Conservation (phyloP, 2,113 vertebrate species). For the Pelodiscus sinensis region DNA sequence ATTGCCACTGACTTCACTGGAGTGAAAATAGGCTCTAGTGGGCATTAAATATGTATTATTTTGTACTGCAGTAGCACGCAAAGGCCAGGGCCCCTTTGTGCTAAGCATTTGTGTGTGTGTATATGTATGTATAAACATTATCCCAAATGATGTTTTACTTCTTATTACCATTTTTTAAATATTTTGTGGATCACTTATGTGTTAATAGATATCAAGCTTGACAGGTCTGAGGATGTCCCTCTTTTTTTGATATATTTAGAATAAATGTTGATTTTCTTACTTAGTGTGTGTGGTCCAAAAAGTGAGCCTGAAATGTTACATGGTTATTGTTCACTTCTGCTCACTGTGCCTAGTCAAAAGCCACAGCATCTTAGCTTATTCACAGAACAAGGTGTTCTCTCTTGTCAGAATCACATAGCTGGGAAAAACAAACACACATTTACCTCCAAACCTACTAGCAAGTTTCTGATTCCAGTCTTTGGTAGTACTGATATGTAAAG, state of each 20-base stretch:
- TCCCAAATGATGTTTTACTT: background rate
- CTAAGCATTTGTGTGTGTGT: background rate
- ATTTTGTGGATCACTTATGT: background rate
- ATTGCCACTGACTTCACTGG: background rate
- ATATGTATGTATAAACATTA: background rate
- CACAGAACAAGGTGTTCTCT: background rate
- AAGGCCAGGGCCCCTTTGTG: background rate
- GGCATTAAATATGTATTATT: background rate
- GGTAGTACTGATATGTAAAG: fast-evolving
- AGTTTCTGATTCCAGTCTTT: background rate
- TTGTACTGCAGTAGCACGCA: background rate
- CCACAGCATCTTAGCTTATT: background rate
- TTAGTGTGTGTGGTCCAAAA: background rate
- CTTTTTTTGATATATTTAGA: background rate
- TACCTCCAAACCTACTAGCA: background rate
- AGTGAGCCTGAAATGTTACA: background rate
- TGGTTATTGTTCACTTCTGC: background rate
- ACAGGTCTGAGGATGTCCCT: background rate
- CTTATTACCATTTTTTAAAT: background rate
- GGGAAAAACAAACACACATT: background rate
- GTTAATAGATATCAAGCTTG: background rate
- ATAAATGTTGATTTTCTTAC: background rate
- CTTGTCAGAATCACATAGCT: background rate
- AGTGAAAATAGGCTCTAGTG: background rate
- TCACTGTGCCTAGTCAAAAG: background rate